phyloP scores from a whole-genome alignment of 2,797 vertebrate genomes.

The Tolypeutes matacus region DNA sequence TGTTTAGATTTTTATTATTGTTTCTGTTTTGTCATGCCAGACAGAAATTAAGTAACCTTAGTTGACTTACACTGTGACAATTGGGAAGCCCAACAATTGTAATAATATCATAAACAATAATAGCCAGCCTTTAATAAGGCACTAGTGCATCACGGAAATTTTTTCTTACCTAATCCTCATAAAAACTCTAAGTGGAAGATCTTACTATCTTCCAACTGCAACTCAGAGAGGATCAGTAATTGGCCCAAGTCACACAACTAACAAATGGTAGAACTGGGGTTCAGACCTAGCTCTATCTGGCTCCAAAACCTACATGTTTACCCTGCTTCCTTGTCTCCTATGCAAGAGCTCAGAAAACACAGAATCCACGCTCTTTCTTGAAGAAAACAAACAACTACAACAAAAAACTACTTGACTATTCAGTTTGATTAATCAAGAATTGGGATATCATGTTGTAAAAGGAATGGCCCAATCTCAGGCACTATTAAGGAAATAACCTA shows the following conservation, averaged over 20 bases:
- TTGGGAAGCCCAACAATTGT: neutral
- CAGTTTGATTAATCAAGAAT: neutral
- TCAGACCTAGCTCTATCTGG: neutral
- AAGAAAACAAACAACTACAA: too few relatives aligned
- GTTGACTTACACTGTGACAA: conserved; percentile 29
- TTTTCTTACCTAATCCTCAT: conserved; percentile 23
- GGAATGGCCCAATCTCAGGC: neutral
- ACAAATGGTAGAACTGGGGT: neutral
- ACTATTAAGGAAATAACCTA: conserved; percentile 39
- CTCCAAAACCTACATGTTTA: neutral
- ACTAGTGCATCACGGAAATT: neutral
- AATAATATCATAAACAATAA: neutral
- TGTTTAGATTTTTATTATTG: neutral
- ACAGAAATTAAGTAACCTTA: neutral
- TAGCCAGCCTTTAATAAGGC: neutral
- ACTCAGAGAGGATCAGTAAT: neutral
- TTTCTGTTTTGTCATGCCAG: neutral
- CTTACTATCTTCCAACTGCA: neutral
- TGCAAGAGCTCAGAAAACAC: neutral
- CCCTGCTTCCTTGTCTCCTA: neutral
- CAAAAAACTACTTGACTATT: neutral
- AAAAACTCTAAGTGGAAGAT: neutral
- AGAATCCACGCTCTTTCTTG: neutral
- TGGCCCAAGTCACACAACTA: neutral
- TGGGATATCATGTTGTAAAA: conserved; percentile 6